phyloP scores from a whole-genome alignment of 2,113 vertebrate genomes.

The Pardalotus punctatus region DNA sequence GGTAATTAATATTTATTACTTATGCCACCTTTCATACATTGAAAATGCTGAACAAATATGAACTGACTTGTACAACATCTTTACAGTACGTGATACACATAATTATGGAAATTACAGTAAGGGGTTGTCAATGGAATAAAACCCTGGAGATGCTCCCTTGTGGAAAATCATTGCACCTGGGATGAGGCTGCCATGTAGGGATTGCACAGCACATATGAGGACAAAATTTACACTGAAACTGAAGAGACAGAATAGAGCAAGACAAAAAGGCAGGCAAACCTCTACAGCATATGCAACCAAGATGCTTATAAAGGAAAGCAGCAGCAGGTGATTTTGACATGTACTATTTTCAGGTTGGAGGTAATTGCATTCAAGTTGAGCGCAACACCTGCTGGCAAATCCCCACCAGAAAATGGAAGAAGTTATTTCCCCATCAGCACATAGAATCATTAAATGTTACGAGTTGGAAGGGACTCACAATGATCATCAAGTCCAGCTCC shows the following conservation, averaged over 20 bases:
- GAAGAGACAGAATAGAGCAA: background rate
- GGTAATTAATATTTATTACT: conserved; percentile 56
- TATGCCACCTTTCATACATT: conserved; percentile 4
- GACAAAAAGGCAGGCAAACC: background rate
- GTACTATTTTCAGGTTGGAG: background rate
- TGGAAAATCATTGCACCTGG: background rate
- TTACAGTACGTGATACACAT: background rate
- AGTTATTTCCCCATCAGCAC: background rate
- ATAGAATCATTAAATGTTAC: background rate
- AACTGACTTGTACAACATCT: conserved; percentile 25
- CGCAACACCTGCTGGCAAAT: background rate
- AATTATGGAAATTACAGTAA: conserved; percentile 9
- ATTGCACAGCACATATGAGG: background rate
- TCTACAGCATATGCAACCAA: background rate
- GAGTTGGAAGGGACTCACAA: background rate
- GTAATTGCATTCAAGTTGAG: rapidly evolving
- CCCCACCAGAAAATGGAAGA: background rate
- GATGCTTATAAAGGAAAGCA: background rate
- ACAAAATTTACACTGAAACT: background rate
- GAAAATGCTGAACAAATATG: conserved; percentile 44
- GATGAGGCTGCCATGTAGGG: background rate
- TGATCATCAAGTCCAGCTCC: background rate
- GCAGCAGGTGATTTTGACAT: background rate
- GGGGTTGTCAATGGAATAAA: background rate
- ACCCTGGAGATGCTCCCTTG: background rate